These are phyloP conservation scores for Gonocerus acuteangulatus DNA, from an alignment of 2,888 invertebrate species.

Conservation along the genomic window DNA sequence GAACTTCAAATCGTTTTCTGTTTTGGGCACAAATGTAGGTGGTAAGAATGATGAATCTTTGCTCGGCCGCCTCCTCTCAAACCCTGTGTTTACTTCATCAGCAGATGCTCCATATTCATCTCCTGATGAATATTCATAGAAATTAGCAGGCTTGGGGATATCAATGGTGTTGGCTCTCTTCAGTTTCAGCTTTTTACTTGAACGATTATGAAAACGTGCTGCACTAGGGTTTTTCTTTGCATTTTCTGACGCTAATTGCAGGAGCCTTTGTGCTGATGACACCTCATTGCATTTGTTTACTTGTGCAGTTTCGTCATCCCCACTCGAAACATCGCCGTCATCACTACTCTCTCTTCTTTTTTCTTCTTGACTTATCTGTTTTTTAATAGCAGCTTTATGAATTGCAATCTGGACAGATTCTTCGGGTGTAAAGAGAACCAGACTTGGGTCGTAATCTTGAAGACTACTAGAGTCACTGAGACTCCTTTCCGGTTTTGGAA, in stretches of 20 bases:
- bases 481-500: conserved; percentile 15
- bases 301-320: conserved; percentile 37
- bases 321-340: conserved; percentile 38
- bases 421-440: conserved; percentile 43
- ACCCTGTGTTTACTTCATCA: conserved; percentile 32
- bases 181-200: conserved; percentile 65
- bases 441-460: conserved; percentile 42
- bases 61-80: conserved; percentile 24
- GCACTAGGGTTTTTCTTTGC: conserved; percentile 32
- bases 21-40: conserved; percentile 68
- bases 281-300: conserved; percentile 28
- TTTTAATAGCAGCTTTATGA: conserved; percentile 45
- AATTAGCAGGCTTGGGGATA: conserved; percentile 63
- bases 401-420: conserved; percentile 44
- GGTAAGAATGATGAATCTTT: conserved; percentile 45
- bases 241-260: conserved; percentile 39
- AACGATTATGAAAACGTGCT: conserved; percentile 37
- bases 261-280: conserved; percentile 39
- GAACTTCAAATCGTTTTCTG: conserved; percentile 78
- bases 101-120: conserved; percentile 45
- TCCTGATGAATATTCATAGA: conserved; percentile 43
- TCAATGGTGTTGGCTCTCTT: conserved; percentile 85
- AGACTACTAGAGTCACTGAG: conserved; percentile 34
- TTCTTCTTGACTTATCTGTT: conserved; percentile 44
- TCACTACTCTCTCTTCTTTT: conserved; percentile 37